Percentiles rank a stretch among this genome's conserved stretches.
phyloP scores from a whole-genome alignment of 1,140 invertebrate species.

The Trigoniulus corallinus region DNA sequence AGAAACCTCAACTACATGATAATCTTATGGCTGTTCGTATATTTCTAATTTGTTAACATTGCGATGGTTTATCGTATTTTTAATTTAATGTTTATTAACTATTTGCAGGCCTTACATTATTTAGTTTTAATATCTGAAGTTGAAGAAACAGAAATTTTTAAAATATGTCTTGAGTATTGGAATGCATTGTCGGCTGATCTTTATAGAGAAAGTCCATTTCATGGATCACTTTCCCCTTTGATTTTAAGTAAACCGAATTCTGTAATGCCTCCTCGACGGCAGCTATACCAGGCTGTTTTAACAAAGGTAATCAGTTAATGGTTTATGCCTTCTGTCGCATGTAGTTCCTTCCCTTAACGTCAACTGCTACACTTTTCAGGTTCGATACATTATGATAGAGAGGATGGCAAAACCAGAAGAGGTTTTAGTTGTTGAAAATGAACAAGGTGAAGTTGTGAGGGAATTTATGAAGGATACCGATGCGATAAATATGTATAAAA shows the following conservation, averaged over 20 bases:
- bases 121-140: slow-evolving; percentile 95
- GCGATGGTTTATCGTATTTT: too few relatives aligned
- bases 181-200: slow-evolving; percentile 79
- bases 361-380: too few relatives aligned
- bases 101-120: slow-evolving; percentile 62
- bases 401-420: slow-evolving; percentile 99
- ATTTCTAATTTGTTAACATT: too few relatives aligned
- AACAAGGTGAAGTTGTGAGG: slow-evolving; percentile 97
- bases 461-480: slow-evolving; percentile 99
- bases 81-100: slow-evolving; percentile 7
- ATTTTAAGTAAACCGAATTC: slow-evolving; percentile 27
- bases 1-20: slow-evolving; percentile 44
- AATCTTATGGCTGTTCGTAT: slow-evolving; percentile 41
- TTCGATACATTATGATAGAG: slow-evolving; percentile 97
- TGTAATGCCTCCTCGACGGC: slow-evolving; percentile 32
- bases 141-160: slow-evolving; percentile 98
- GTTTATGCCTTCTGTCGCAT: not conserved
- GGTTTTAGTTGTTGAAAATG: slow-evolving; percentile 99
- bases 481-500: slow-evolving; percentile 98
- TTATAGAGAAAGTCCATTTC: slow-evolving; percentile 43
- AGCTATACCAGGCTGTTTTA: slow-evolving; percentile 60
- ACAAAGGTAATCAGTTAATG: slow-evolving; percentile 38
- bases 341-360: not conserved
- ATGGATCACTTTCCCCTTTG: slow-evolving; percentile 20
- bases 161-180: slow-evolving; percentile 99